Evolutionary conservation across 2,888 invertebrate species (phyloP), one percentile per base, ranked within the genome.

Genomic region (Archaeoteleia sp.): DNA sequence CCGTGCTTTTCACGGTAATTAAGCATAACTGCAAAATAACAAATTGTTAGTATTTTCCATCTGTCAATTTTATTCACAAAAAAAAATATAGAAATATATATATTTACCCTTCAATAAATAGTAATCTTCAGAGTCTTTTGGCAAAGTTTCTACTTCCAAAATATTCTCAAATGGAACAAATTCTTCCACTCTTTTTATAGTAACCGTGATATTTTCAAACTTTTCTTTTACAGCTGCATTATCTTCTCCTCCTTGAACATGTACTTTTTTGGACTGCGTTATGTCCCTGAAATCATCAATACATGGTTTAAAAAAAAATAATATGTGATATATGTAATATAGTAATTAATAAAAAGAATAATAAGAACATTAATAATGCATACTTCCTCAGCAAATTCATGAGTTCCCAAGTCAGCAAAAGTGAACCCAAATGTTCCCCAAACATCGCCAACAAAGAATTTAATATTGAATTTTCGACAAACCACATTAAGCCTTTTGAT

Each of bases 351-450:
- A n/a, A n/a, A n/a, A n/a, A n/a, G n/a, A n/a, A n/a, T n/a, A n/a
- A n/a, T n/a, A n/a, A n/a, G n/a, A n/a, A n/a, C n/a, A n/a, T n/a
- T n/a, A n/a, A n/a, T n/a, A n/a, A n/a, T n/a, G n/a, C n/a, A n/a
- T 20, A 20, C 91, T 87, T 87, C 94, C 94, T 92, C 92, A 42
- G 89, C 90, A 86, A 90, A 95, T 73, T 92, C 90, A 80, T 96
- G 96, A 49, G 91, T 90, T 39, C 93, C 91, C 39, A 98, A 89
- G 87, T 98, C 97, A 8, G 94, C 90, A 83, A 97, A 95, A 82
- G 93, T 92, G 85, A 92, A 98, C 0, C 97, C 98, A 86, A 94
- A 94, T 87, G 92, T 93, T 34, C 98, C 98, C 91, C 94, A 96
- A 7, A 96, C 95, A 85, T 96, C 95, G 0, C 95, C 95, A 73